A percentile compares a stretch with the other conserved stretches of the same genome.
phyloP scores from a whole-genome alignment of 2,113 vertebrate genomes.

The Plecturocebus donacophilus region DNA sequence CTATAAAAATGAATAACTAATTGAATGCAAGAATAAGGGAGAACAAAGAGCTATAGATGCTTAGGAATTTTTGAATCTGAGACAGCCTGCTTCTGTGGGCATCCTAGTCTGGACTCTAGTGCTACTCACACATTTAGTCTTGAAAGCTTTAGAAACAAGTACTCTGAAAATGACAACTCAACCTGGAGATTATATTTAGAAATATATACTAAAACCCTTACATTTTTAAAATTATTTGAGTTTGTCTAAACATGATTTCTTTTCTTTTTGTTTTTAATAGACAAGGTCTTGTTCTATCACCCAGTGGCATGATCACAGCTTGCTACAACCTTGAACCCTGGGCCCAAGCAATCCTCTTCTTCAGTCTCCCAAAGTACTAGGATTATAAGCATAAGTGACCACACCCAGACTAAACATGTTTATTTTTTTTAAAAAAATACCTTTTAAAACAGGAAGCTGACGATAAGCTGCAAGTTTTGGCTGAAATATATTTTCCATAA shows the following conservation, averaged over 20 bases:
- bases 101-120: background rate
- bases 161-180: background rate
- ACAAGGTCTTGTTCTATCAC: too few species aligned
- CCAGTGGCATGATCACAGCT: too few species aligned
- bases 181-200: background rate
- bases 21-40: background rate
- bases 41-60: background rate
- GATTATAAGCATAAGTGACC: too few species aligned
- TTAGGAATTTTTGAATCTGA: background rate
- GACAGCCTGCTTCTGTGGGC: background rate
- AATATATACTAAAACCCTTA: background rate
- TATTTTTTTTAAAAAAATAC: constrained; percentile 77
- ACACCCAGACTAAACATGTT: too few species aligned
- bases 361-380: too few species aligned
- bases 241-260: background rate
- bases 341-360: too few species aligned
- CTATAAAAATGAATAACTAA: background rate
- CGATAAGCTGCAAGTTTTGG: constrained; percentile 91
- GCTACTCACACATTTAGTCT: background rate
- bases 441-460: constrained; percentile 87
- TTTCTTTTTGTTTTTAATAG: background rate
- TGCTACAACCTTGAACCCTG: too few species aligned
- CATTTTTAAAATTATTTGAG: background rate
- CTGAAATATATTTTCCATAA: constrained; percentile 91
- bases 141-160: background rate